Evolutionary conservation across 2,888 invertebrate genomes (phyloP), one percentile per base, ranked within the genome.

Genomic region (Schrankia costaestrigalis): DNA sequence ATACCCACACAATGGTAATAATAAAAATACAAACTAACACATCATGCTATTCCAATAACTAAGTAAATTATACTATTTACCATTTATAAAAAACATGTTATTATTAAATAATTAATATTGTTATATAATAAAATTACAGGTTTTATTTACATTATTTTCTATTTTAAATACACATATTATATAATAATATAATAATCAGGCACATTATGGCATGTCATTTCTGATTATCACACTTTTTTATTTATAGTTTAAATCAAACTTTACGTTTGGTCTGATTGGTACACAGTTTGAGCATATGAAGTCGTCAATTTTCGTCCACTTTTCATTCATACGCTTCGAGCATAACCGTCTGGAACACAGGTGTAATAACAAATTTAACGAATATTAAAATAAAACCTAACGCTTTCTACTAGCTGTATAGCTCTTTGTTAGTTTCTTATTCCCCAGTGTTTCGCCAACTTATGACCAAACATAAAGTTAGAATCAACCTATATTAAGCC

Each of bases 161-260:
- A 24, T n/a, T n/a, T n/a, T n/a, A n/a, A n/a, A n/a, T n/a, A n/a
- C n/a, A 24, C 37, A 57, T 47, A 23, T 36, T 43, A 24, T 31
- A 24, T 15, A 15, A 41, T 34, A 45, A 32, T 57, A 56, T 64
- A 60, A 40, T 62, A 55, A 55, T 71, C 68, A 78, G 78, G 80
- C 80, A 79, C 77, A 71, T 68, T 50, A 65, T 67, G 78, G 76
- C 73, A 71, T 69, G 59, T 62, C 58, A 62, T 49, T 60, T 52
- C 52, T 47, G 46, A 48, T 49, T 46, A 50, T 53, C 53, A 51
- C 46, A 46, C 43, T 36, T 34, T 47, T 46, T 41, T 3, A 18
- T 26, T 19, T 7, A 10, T 39, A 39, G 30, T 39, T 36, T 21
- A 41, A 23, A 6, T 10, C 9, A 7, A 9, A 5, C 17, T 7